Base-by-base conservation (phyloP, 2,888 invertebrate genomes). In the Eilema depressum region DNA sequence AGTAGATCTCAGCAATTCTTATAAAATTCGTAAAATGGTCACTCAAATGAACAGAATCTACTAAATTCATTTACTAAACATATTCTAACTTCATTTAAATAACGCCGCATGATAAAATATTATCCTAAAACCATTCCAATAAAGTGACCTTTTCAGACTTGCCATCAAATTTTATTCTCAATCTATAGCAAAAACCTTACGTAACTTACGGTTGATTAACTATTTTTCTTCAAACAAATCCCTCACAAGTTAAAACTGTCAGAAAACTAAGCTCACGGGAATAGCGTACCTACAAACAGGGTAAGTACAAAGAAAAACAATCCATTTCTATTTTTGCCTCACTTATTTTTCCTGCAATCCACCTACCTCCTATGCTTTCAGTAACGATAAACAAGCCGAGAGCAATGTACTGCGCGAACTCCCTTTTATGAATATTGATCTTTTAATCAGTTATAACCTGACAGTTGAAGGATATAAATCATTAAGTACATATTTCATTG, bases 391-490 rank as follows among this genome's bases (percentile, higher is more conserved):
- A 77, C 77, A 73, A 41, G 62, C 26, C 37, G 63, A 69, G 67
- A 71, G 73, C 56, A 73, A 64, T 73, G 77, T 67, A 70, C 67
- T 79, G 68, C 20, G 63, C 59, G 28, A 41, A 63, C 26, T 20
- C 57, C n/a, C 33, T 74, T 62, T 69, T 71, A 75, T 79, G 70
- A 75, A 75, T 77, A 77, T 79, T 73, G 66, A 79, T 79, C 64
- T 75, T 75, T 67, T 73, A 65, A 79, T 73, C 66, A 78, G 62
- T 66, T 37, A 64, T n/a, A 47, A 66, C 66, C 28, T 67, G 28
- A 66, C 62, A n/a, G 17, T 37, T 14, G 60, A 28, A 14, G 23
- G 67, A 73, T 63, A 70, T 63, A 60, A 28, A 37, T 47, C 7
- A 47, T 47, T 47, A 20, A 47, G 20, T n/a, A 1, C 53, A 20